Evolutionary conservation across 2,113 vertebrate genomes (phyloP).

Genomic region (Oceanites oceanicus): DNA sequence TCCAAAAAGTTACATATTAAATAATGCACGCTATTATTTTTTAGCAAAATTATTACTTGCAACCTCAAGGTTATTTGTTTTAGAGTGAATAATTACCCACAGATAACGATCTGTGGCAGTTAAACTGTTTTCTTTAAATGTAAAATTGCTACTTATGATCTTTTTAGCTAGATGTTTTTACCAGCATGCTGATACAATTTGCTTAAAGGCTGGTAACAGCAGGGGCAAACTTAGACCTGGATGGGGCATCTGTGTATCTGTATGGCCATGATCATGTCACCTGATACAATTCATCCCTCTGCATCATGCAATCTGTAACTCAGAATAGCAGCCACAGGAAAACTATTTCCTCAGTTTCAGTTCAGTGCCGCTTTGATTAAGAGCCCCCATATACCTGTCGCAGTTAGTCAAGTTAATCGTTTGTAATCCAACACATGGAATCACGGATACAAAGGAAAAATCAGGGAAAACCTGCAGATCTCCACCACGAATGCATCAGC

Average conservation of each 20-base stretch:
- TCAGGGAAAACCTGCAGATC: background rate
- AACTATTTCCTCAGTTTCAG: background rate
- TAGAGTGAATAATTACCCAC: background rate
- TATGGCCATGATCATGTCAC: background rate
- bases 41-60: slow-evolving; percentile 8
- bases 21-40: background rate
- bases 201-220: background rate
- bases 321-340: background rate
- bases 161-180: background rate
- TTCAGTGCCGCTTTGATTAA: background rate
- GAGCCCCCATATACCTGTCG: no score
- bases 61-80: slow-evolving; percentile 29
- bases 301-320: background rate
- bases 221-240: background rate
- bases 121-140: background rate
- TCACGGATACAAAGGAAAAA: background rate
- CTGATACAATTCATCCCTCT: background rate
- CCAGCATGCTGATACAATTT: background rate
- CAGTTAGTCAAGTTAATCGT: background rate
- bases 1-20: background rate
- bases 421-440: background rate
- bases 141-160: background rate
- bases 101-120: background rate
- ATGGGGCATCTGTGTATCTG: background rate
- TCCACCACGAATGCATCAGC: background rate